A percentile compares a stretch with the other conserved stretches of the same genome.
phyloP scores from a whole-genome alignment of 2,888 invertebrate genomes.

The Torymus texanus region DNA sequence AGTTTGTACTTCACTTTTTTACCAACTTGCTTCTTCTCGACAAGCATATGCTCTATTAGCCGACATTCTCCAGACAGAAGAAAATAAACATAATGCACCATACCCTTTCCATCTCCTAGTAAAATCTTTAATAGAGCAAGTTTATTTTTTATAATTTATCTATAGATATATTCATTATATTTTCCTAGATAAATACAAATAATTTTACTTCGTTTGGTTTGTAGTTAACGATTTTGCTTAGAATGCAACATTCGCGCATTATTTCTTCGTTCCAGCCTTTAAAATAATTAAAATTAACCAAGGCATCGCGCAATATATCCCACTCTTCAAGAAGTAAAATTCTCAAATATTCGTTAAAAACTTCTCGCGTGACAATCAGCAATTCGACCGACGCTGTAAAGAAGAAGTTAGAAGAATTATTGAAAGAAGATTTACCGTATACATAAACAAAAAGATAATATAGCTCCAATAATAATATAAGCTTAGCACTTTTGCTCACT shows the following conservation, averaged over 20 bases:
- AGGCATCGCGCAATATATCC: slow-evolving; percentile 79
- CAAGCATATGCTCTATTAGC: slow-evolving; percentile 79
- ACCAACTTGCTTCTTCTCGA: slow-evolving; percentile 72
- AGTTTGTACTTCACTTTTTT: slow-evolving; percentile 75
- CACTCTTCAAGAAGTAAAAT: slow-evolving; percentile 79
- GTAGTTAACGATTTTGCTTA: slow-evolving; percentile 80
- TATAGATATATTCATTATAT: too few relatives aligned
- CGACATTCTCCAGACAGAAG: slow-evolving; percentile 79
- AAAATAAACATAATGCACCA: slow-evolving; percentile 76
- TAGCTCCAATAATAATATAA: too few relatives aligned
- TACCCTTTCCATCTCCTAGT: slow-evolving; percentile 70
- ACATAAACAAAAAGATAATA: too few relatives aligned
- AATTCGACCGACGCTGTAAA: slow-evolving; percentile 79
- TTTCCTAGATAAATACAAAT: background rate
- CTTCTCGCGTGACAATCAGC: slow-evolving; percentile 79
- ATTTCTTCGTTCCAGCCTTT: slow-evolving; percentile 79
- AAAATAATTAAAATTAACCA: slow-evolving; percentile 81
- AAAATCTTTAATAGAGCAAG: slow-evolving; percentile 61
- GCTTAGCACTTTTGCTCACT: slow-evolving; percentile 73
- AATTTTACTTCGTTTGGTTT: slow-evolving; percentile 76
- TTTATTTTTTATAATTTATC: too few relatives aligned
- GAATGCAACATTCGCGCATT: slow-evolving; percentile 81
- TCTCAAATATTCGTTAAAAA: slow-evolving; percentile 80
- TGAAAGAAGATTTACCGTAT: background rate
- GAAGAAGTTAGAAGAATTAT: too few relatives aligned